Conservation (phyloP, 1,140 invertebrate species). For the Drosophila arizonae region DNA sequence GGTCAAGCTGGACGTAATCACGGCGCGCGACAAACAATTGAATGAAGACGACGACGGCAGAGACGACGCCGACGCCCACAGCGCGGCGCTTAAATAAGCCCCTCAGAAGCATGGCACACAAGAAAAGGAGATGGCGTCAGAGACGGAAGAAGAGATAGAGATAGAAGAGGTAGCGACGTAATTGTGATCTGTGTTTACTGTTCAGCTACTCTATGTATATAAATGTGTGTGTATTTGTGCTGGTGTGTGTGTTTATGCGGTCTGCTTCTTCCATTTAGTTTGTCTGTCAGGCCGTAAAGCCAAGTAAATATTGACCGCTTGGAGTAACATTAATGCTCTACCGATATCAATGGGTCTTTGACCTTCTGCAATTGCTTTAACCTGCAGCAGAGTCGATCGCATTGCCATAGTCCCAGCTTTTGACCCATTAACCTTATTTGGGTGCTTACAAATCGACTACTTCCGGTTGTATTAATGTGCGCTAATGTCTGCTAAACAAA, state of each 20-base stretch:
- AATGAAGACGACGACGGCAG: slow-evolving; percentile 44
- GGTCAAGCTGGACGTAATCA: slow-evolving; percentile 63
- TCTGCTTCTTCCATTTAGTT: slow-evolving; percentile 4
- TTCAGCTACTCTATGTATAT: background rate
- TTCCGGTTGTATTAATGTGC: slow-evolving; percentile 53
- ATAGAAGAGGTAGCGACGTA: background rate
- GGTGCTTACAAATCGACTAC: slow-evolving; percentile 9
- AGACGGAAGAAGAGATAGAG: no score
- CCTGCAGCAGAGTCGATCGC: slow-evolving; percentile 3
- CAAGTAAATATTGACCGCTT: slow-evolving; percentile 19
- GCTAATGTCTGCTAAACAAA: slow-evolving; percentile 42
- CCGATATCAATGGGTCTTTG: slow-evolving; percentile 12
- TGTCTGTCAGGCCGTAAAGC: slow-evolving; percentile 18
- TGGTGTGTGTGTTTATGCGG: background rate
- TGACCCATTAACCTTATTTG: slow-evolving; percentile 46
- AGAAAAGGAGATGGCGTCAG: background rate
- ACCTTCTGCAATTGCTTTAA: slow-evolving; percentile 5
- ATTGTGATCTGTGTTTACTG: slow-evolving; percentile 22
- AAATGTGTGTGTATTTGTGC: background rate
- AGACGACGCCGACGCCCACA: slow-evolving; percentile 22
- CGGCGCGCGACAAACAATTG: slow-evolving; percentile 75
- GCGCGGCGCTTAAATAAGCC: slow-evolving; percentile 44
- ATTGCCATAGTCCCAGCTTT: slow-evolving; percentile 18
- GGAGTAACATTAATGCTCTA: background rate
- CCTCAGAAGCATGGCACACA: background rate